Evolutionary conservation across 2,888 invertebrate genomes (phyloP), one percentile per base, ranked within the genome.

Genomic region (Achlya flavicornis): DNA sequence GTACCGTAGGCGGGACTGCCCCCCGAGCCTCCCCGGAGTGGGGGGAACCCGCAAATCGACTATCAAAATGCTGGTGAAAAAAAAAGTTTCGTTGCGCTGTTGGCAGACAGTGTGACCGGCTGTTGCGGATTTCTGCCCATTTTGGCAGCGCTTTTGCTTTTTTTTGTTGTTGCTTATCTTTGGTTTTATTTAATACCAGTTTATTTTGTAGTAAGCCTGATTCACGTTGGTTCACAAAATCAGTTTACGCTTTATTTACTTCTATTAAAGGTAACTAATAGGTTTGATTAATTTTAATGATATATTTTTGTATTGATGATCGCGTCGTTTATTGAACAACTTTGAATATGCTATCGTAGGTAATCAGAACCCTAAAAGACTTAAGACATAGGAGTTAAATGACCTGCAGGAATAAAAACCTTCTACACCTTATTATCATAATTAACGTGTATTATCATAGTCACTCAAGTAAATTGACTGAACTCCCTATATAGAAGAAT

Each of bases 21-120:
- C 69, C 74, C 63, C 66, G 35, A 58, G 64, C 67, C 66, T 61
- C 41, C 41, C 41, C 41, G 59, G 62, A 43, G 71, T 65, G 65
- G 75, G 85, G 86, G 88, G 86, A 83, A 72, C 83, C 87, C 90
- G 87, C 92, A 92, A 92, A 92, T 92, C 92, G 92, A 92, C 92
- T 92, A 91, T 92, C 92, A 92, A 91, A 92, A 92, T 90, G 88
- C 87, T 90, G 89, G 84, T 80, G 87, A 90, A 91, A 89, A 88
- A 48, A 88, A 89, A 79, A 79, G 79, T 83, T 84, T 82, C 78
- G 89, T 87, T 89, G 83, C 85, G 84, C 38, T 60, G 60, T 79
- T 85, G 81, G 78, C 84, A 86, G 83, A 81, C 84, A 84, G 85
- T 81, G 87, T 86, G 88, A 89, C 90, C 87, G 90, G 84, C 85